Evolutionary conservation across 2,113 vertebrate genomes (phyloP), one percentile per base, ranked within the genome.

Genomic region (Corvus hawaiiensis): DNA sequence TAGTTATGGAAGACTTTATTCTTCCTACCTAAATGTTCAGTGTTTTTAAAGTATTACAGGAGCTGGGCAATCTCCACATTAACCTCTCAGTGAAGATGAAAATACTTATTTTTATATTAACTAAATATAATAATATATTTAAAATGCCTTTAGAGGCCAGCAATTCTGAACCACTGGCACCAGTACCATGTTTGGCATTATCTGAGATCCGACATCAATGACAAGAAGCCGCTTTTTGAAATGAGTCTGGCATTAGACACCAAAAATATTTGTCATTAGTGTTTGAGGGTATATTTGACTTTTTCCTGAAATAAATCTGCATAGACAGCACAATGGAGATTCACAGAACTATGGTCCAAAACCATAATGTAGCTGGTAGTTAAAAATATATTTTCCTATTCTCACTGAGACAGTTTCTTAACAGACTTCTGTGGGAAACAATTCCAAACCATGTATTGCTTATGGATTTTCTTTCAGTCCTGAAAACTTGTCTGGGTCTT

Each of bases 231-330:
- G 0, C 51, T 78, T 87, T 87, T 74, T 52, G 58, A 87, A 95
- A 91, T n/a, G 14, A 67, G 30, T 81, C 71, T 93, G 84, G 84
- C 73, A 94, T 55, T 87, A 77, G 51, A 67, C 56, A 84, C 44
- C 64, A 91, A 81, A 90, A 87, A 63, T 67, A 95, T 48, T 58
- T 94, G 77, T 61, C 51, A 89, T 71, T 77, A 71, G 63, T 75
- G 64, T 93, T 54, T 71, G 55, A 93, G 69, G 73, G 52, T 63
- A 82, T 91, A 72, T 75, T 78, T 91, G 5, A 81, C 46, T 58
- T 93, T 87, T 87, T 72, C 74, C 56, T 89, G 73, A 89, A 93
- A 90, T 52, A 86, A 75, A 81, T 84, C 66, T 94, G 62, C 22
- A 49, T 26, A 92, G 64, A 78, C 59, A 87, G 48, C 77, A 67